phyloP scores from a whole-genome alignment of 2,797 vertebrate genomes.

The Capromys pilorides region DNA sequence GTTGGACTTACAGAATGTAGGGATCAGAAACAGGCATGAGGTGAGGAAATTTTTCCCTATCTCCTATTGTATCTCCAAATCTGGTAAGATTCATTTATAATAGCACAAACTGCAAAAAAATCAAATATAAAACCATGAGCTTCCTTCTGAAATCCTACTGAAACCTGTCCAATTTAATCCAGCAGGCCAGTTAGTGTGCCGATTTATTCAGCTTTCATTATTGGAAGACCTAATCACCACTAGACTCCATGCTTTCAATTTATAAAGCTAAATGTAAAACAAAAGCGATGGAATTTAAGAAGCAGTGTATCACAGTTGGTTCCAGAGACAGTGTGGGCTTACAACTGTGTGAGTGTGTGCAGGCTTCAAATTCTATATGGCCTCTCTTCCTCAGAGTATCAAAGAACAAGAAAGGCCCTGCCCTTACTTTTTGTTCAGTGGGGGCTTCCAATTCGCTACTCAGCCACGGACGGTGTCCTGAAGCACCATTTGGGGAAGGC shows the following conservation, averaged over 20 bases:
- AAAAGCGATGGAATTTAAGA: neutral
- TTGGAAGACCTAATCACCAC: neutral
- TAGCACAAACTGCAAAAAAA: neutral
- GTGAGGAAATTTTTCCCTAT: neutral
- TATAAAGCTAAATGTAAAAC: neutral
- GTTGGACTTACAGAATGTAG: neutral
- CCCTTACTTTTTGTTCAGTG: neutral
- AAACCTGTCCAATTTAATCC: neutral
- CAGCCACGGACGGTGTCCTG: neutral
- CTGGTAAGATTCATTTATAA: neutral
- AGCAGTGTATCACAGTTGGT: neutral
- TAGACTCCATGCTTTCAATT: neutral
- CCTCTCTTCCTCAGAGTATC: neutral
- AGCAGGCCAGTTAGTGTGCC: neutral
- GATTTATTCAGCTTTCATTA: neutral
- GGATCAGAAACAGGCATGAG: neutral
- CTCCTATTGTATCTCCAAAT: neutral
- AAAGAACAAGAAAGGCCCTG: neutral
- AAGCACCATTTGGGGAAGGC: neutral
- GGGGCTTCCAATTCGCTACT: neutral
- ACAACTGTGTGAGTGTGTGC: neutral
- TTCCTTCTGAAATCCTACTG: neutral
- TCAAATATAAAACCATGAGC: neutral
- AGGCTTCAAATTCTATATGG: neutral
- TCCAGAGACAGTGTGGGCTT: neutral